Base-by-base conservation (phyloP, 2,888 invertebrate species). In the Magallana nippona region DNA sequence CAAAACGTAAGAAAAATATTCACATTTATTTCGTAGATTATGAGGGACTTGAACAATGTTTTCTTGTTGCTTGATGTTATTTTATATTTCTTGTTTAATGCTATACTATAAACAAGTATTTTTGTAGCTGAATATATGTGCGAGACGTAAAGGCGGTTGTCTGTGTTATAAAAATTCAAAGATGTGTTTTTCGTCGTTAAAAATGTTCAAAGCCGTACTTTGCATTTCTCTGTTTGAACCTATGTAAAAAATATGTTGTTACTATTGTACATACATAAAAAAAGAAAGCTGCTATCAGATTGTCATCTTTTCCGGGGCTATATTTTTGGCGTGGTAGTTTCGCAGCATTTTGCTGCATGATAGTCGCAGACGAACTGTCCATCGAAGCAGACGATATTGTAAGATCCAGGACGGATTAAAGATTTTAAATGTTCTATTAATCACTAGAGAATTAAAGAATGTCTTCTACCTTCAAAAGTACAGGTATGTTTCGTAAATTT, bases 401-500 rank as follows among this genome's bases (percentile, higher is more conserved):
- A 63, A 27, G 63, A 63, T 27, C 63, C 63, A 63, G 63, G 63
- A 63, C 27, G 63, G 63, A 63, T 63, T 63, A 63, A 63, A 63
- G 10, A 27, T 19, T 63, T 63, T 22, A 63, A 63, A 63, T 63
- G 63, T 63, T 63, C 19, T 63, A 63, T 13, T 22, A 22, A 22
- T 63, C 27, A 22, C 27, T 32, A 63, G 27, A 60, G 60, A 60
- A 60, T 60, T 44, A 44, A 44, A 44, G 44, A 44, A 44, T 44
- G 44, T 44, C 44, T 44, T 60, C 17, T 60, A 60, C n/a, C 60
- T 60, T 60, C 60, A 63, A 63, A 63, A 63, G 63, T 63, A 63
- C 63, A 27, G 63, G 63, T 63, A 63, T 63, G 63, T 44, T 44
- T 22, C 63, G 22, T 27, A 63, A 22, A 63, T 63, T 63, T 63